A percentile compares a stretch with the other conserved stretches of the same genome.
Evolutionary conservation across 2,888 invertebrate genomes (phyloP).

Genomic region (Phorcus lineatus): DNA sequence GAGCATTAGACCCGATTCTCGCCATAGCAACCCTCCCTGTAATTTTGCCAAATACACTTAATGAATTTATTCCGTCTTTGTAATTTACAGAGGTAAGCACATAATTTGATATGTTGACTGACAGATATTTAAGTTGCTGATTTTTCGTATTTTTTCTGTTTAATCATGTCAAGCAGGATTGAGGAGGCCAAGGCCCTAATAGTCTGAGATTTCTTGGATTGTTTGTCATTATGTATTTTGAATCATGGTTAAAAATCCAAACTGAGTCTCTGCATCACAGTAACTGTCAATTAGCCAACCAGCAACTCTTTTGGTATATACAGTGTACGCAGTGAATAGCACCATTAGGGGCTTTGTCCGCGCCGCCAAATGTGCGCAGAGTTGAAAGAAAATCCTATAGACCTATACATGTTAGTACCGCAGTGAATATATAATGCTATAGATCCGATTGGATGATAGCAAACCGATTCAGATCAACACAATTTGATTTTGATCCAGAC

Average conservation of each 20-base stretch:
- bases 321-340: neutral
- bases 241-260: neutral
- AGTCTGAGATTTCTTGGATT: neutral
- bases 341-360: neutral
- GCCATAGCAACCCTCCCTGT: no score
- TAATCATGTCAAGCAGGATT: neutral
- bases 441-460: neutral
- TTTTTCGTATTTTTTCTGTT: slow-evolving; percentile 1
- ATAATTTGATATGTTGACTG: neutral
- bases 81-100: neutral
- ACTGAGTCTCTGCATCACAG: neutral
- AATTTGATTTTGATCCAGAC: slow-evolving; percentile 6
- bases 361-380: neutral
- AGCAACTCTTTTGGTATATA: neutral
- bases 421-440: neutral
- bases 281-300: neutral
- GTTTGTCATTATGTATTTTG: neutral
- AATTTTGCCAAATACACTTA: no score
- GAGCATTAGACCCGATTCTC: no score
- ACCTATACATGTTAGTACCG: no score
- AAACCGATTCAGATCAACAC: slow-evolving; percentile 15
- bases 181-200: neutral
- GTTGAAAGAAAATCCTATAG: neutral
- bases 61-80: no score
- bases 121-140: neutral